Evolutionary conservation across 1,140 invertebrate species (phyloP).

Genomic region (Pteromalus puparum): DNA sequence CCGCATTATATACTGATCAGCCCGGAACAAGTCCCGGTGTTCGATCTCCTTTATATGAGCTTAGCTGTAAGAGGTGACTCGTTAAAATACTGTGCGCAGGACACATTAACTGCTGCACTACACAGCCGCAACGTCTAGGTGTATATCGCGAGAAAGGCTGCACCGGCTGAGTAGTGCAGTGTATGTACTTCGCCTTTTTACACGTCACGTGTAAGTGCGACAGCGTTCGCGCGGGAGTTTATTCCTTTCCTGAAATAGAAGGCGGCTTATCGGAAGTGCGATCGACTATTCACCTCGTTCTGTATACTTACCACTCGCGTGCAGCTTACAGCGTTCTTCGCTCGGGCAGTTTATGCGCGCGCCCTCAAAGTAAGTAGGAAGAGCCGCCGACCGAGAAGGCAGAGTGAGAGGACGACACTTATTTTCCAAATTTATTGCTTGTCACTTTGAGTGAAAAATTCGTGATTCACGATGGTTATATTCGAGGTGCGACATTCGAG

Average conservation of each 20-base stretch:
- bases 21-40: too few relatives aligned
- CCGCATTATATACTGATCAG: too few relatives aligned
- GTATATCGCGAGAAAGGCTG: background rate
- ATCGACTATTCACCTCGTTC: background rate
- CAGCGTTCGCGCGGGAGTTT: background rate
- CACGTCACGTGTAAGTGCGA: background rate
- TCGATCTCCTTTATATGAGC: too few relatives aligned
- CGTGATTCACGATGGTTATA: background rate
- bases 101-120: too few relatives aligned
- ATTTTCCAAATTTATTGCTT: background rate
- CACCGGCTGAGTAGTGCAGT: background rate
- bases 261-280: background rate
- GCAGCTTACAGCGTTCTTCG: too few relatives aligned
- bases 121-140: too few relatives aligned
- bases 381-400: background rate
- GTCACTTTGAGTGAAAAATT: background rate
- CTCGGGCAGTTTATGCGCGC: background rate
- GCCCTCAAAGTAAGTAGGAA: background rate
- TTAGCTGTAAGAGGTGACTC: too few relatives aligned
- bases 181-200: background rate
- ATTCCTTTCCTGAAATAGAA: conserved; percentile 1
- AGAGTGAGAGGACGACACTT: background rate
- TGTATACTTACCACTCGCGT: too few relatives aligned
- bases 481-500: background rate
- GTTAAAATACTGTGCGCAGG: too few relatives aligned